Evolutionary conservation across 2,888 invertebrate species (phyloP).

Genomic region (Meghimatium bilineatum): DNA sequence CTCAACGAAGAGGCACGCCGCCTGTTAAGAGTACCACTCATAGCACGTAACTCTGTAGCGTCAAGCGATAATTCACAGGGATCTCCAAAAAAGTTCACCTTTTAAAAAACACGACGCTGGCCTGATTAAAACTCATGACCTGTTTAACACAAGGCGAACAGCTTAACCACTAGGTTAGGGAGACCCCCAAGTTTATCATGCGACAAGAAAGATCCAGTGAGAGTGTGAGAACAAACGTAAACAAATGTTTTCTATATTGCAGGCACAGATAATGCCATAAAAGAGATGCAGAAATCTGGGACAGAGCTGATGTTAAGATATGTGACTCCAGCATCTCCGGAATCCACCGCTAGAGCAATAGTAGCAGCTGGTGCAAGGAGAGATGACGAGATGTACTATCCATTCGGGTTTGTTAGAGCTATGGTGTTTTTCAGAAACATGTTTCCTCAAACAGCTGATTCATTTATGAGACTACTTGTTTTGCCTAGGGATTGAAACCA

Average conservation of each 20-base stretch:
- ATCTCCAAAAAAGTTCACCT: too few relatives aligned
- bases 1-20: too few relatives aligned
- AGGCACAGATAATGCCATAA: conserved; percentile 72
- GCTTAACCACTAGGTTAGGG: too few relatives aligned
- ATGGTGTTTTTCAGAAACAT: conserved; percentile 60
- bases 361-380: conserved; percentile 67
- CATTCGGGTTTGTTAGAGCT: conserved; percentile 57
- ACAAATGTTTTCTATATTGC: background rate
- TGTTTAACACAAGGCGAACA: too few relatives aligned
- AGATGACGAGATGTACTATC: conserved; percentile 67
- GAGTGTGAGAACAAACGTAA: too few relatives aligned
- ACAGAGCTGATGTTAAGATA: conserved; percentile 57
- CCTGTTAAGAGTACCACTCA: too few relatives aligned
- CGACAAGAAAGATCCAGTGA: too few relatives aligned
- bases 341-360: conserved; percentile 70
- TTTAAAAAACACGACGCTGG: too few relatives aligned
- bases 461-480: conserved; percentile 48
- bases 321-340: conserved; percentile 62
- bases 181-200: too few relatives aligned
- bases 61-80: too few relatives aligned
- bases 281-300: conserved; percentile 59
- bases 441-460: conserved; percentile 59
- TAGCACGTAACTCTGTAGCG: too few relatives aligned
- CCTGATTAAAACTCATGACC: too few relatives aligned
- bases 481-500: background rate